Evolutionary conservation across 1,140 invertebrate species (phyloP).

Genomic region (Lepeophtheirus salmonis): DNA sequence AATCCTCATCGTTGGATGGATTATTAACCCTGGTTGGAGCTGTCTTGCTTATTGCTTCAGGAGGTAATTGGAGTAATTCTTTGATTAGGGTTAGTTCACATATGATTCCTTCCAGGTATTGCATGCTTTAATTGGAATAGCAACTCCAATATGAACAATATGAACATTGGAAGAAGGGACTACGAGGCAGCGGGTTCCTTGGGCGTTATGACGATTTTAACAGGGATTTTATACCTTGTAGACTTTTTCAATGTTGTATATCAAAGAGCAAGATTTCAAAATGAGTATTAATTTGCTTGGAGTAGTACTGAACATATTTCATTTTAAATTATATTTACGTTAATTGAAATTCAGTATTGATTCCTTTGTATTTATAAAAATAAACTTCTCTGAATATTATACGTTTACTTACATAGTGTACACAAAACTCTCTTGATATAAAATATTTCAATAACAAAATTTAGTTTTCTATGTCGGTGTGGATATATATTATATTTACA

Average conservation of each 20-base stretch:
- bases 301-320: too few species aligned
- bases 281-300: too few species aligned
- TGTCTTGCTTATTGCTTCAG: constrained; percentile 1
- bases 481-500: too few species aligned
- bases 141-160: not conserved
- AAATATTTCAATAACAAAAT: too few species aligned
- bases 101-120: constrained; percentile 15
- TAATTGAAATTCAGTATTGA: too few species aligned
- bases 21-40: not conserved
- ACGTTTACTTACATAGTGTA: too few species aligned
- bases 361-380: too few species aligned
- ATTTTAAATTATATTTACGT: too few species aligned
- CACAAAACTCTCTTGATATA: too few species aligned
- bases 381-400: too few species aligned
- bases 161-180: not conserved
- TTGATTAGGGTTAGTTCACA: too few species aligned
- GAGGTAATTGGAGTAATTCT: constrained; percentile 2
- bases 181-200: constrained; percentile 9
- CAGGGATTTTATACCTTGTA: constrained; percentile 1
- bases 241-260: constrained; percentile 11
- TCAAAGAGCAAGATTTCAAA: not conserved
- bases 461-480: too few species aligned
- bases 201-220: constrained; percentile 5
- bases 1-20: constrained; percentile 5
- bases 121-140: constrained; percentile 12